These are phyloP conservation scores for Harpagoxenus sublaevis DNA, from an alignment of 2,888 invertebrate genomes.

Conservation along the genomic window DNA sequence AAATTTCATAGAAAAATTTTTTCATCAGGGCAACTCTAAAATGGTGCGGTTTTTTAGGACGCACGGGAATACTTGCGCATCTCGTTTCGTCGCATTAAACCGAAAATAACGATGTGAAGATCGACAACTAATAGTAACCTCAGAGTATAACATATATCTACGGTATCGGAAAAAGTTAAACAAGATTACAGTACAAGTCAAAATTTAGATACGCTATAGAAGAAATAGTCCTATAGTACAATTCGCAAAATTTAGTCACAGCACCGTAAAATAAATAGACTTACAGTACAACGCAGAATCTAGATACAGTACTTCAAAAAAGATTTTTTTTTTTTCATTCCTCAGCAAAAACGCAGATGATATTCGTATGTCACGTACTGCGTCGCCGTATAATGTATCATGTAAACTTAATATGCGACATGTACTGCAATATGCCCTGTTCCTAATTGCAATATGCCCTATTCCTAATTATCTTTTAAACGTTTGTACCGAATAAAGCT, in stretches of 20 bases:
- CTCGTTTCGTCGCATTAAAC: background rate
- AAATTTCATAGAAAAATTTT: too few species aligned
- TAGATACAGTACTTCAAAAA: background rate
- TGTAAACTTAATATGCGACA: background rate
- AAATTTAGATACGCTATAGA: constrained; percentile 20
- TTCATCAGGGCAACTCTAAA: background rate
- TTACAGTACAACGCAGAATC: constrained; percentile 2
- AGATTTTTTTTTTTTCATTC: background rate
- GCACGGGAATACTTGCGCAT: constrained; percentile 20
- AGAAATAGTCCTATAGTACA: constrained; percentile 6
- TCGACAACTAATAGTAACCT: background rate
- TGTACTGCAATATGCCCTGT: constrained; percentile 55
- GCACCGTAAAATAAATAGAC: constrained; percentile 9
- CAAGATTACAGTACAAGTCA: constrained; percentile 22
- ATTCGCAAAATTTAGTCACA: constrained; percentile 16
- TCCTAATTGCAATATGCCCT: constrained; percentile 61
- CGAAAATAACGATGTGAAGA: constrained; percentile 21
- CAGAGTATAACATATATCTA: background rate
- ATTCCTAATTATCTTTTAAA: constrained; percentile 64
- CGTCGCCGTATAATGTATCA: constrained; percentile 7
- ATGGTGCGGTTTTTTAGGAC: constrained; percentile 20
- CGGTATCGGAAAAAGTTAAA: background rate
- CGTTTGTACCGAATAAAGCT: constrained; percentile 71
- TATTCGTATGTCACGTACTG: background rate
- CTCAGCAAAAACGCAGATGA: background rate